Evolutionary conservation across 2,888 invertebrate genomes (phyloP), one percentile per base, ranked within the genome.

Genomic region (Sarcophaga subvicina): DNA sequence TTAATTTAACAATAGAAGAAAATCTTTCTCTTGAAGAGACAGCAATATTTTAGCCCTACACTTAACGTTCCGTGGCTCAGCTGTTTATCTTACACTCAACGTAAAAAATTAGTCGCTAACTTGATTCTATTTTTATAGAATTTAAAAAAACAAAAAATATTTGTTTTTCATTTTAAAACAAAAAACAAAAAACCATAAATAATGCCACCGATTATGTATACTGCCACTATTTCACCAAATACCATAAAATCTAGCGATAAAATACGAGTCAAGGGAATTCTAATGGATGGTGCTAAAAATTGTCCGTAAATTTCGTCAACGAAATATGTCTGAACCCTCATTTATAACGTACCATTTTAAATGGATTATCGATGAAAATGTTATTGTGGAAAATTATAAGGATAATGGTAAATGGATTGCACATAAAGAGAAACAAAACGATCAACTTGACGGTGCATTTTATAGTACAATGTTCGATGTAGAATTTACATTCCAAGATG

Each of bases 271-370:
- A 91, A 89, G 85, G 93, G 93, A 73, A 90, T 88, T 73, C 85
- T 93, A 27, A 88, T 85, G 66, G 88, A 90, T 37, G 80, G 90
- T 69, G 91, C 93, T 37, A 84, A 91, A 83, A 93, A 93, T 93
- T 92, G 88, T 93, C 93, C 49, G 91, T 93, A 37, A 93, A 93
- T 76, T 93, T 93, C 86, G 91, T 90, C 4, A 91, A 91, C 88
- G 92, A 92, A 73, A 83, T 89, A 22, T 90, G 91, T 86, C 90
- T 91, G 49, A 89, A 86, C 78, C 91, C 5, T 82, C 91, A 22
- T 90, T 92, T 81, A 91, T 93, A 45, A 90, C 92, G 5, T 93
- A 93, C 84, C 93, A 93, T 71, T 93, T 93, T 82, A 93, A 93
- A 89, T 91, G 91, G 82, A 80, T 89, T 4, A 69, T 92, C 10